Evolutionary conservation across 2,113 vertebrate species (phyloP).

Genomic region (Camelus bactrianus): DNA sequence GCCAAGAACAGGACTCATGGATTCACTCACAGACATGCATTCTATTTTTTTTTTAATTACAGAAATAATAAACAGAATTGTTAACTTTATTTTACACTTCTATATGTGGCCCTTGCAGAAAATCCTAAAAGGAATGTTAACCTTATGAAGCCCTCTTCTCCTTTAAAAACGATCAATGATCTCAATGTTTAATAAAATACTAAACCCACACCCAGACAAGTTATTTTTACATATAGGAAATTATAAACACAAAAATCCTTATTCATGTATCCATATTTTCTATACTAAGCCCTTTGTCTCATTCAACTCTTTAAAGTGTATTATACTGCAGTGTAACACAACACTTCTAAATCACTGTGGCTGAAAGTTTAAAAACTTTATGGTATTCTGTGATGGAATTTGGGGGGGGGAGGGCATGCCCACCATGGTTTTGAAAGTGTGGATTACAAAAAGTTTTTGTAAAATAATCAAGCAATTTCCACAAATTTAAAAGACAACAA

Average conservation of each 20-base stretch:
- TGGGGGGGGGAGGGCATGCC: not conserved
- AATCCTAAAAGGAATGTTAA: not conserved
- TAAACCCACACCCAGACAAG: not conserved
- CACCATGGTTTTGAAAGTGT: not conserved
- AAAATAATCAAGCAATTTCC: not conserved
- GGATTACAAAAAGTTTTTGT: not conserved
- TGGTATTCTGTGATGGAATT: not conserved
- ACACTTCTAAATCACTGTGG: not conserved
- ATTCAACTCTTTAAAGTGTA: not conserved
- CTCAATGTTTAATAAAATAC: not conserved
- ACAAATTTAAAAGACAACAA: not conserved
- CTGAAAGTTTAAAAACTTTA: not conserved
- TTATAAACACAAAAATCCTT: slow-evolving; percentile 14
- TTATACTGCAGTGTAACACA: not conserved
- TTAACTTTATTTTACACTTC: slow-evolving; percentile 41
- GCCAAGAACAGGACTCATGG: not conserved
- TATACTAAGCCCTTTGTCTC: not conserved
- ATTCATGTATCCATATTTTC: not conserved
- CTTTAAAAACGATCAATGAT: slow-evolving; percentile 4
- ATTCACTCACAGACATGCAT: not conserved
- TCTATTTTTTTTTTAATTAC: not conserved
- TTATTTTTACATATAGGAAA: slow-evolving; percentile 9
- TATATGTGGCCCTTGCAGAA: not conserved
- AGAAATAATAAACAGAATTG: not conserved
- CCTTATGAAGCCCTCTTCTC: not conserved